Percentiles rank a stretch among this genome's conserved stretches.
Conservation (phyloP, 2,888 invertebrate species). For the Odontothrips loti region DNA sequence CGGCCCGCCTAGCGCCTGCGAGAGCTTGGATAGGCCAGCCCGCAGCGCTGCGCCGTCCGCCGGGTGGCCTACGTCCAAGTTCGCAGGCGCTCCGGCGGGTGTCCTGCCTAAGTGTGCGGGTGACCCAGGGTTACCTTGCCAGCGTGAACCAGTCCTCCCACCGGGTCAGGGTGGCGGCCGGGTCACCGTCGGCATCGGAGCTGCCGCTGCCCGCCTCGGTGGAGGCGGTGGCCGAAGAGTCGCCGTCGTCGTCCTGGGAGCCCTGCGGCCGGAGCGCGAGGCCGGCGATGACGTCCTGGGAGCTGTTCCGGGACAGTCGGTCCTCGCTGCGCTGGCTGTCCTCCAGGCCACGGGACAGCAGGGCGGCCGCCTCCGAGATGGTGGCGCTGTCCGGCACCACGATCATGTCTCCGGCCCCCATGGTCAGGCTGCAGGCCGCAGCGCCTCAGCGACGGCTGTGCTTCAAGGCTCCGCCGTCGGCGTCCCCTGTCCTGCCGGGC, state of each 20-base stretch:
- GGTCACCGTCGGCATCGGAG: background rate
- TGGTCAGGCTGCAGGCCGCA: background rate
- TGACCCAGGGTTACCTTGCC: background rate
- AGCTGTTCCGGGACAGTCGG: background rate
- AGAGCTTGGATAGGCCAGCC: too few relatives aligned
- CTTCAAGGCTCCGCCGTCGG: too few relatives aligned
- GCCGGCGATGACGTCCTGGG: conserved; percentile 18
- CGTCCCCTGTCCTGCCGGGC: too few relatives aligned
- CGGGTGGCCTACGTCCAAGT: too few relatives aligned
- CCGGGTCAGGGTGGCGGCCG: background rate
- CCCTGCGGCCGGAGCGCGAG: background rate
- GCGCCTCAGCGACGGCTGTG: too few relatives aligned
- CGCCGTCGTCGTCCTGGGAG: background rate
- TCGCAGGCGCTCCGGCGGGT: background rate
- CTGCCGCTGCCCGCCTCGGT: background rate
- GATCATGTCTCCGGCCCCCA: conserved; percentile 1
- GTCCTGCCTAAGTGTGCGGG: background rate
- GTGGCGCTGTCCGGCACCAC: background rate
- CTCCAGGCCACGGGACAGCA: conserved; percentile 4
- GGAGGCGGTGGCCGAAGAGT: background rate
- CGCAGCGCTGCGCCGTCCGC: too few relatives aligned
- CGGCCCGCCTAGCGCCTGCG: too few relatives aligned
- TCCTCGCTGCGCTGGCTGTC: conserved; percentile 12
- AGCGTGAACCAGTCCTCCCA: conserved; percentile 24
- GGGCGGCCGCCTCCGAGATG: conserved; percentile 14